Evolutionary conservation across 2,888 invertebrate genomes (phyloP).

Genomic region (Helobdella robusta): DNA sequence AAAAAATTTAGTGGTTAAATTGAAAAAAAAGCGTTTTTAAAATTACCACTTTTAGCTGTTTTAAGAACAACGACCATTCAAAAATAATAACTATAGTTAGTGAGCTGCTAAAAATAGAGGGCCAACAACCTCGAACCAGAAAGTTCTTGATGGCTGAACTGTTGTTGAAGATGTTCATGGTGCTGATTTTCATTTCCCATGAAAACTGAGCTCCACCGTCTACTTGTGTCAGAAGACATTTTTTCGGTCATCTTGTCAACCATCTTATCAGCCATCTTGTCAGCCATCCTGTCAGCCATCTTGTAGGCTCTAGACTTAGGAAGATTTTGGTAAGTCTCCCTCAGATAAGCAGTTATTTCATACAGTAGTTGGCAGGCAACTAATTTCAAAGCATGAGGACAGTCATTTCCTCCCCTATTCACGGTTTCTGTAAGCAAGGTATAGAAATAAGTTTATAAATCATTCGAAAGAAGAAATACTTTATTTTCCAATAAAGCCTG

Average conservation of each 20-base stretch:
- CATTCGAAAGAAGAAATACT: neutral
- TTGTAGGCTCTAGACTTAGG: slow-evolving; percentile 48
- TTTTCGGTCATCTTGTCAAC: neutral
- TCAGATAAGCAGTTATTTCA: slow-evolving; percentile 89
- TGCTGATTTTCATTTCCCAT: too few relatives aligned
- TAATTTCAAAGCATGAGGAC: slow-evolving; percentile 65
- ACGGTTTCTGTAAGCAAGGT: slow-evolving; percentile 42
- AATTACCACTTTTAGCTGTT: too few relatives aligned
- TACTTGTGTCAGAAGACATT: slow-evolving; percentile 45
- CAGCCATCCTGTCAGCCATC: neutral
- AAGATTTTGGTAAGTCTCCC: slow-evolving; percentile 79
- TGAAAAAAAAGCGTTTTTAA: too few relatives aligned
- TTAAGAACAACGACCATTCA: too few relatives aligned
- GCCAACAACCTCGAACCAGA: too few relatives aligned
- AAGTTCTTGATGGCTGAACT: too few relatives aligned
- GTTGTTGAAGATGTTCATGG: too few relatives aligned
- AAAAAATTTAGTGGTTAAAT: too few relatives aligned
- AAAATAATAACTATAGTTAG: too few relatives aligned
- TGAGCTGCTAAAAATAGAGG: too few relatives aligned
- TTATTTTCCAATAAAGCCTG: too few relatives aligned
- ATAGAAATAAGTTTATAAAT: neutral
- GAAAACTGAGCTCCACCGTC: slow-evolving; percentile 82
- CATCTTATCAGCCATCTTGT: neutral
- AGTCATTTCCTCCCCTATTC: slow-evolving; percentile 51
- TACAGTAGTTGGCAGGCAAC: slow-evolving; percentile 86